A percentile compares a stretch with the other conserved stretches of the same genome.
Evolutionary conservation across 2,888 invertebrate species (phyloP).

Genomic region (Quadriops clusia): DNA sequence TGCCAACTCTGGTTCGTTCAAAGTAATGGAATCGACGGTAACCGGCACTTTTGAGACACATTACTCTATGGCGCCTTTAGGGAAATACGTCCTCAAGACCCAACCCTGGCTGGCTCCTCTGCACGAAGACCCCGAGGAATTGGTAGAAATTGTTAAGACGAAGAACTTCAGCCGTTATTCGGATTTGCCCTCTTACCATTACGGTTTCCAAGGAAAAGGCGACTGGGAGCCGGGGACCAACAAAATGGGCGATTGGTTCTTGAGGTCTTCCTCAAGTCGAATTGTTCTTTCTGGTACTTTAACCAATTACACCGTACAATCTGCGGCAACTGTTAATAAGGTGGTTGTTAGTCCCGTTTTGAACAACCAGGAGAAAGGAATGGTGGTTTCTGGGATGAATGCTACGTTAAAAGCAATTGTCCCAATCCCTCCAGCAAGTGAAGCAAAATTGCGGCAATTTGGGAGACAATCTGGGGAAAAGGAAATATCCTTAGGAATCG

Average conservation of each 20-base stretch:
- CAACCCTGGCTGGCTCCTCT: slow-evolving; percentile 42
- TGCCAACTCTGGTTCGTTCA: slow-evolving; percentile 46
- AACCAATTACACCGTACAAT: slow-evolving; percentile 50
- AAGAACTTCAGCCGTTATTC: slow-evolving; percentile 53
- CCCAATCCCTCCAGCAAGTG: no score
- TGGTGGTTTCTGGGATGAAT: slow-evolving; percentile 48
- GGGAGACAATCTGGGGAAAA: no score
- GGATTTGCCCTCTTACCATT: slow-evolving; percentile 51
- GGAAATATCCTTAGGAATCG: no score
- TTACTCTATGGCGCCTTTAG: slow-evolving; percentile 53
- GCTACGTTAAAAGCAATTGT: no score
- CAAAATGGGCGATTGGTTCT: slow-evolving; percentile 31
- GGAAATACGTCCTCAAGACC: slow-evolving; percentile 42
- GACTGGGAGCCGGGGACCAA: slow-evolving; percentile 27
- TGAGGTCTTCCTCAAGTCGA: slow-evolving; percentile 45
- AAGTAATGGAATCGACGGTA: slow-evolving; percentile 59
- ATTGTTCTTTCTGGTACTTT: slow-evolving; percentile 44
- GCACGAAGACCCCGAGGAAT: slow-evolving; percentile 35
- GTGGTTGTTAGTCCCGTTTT: slow-evolving; percentile 48
- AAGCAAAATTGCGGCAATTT: no score
- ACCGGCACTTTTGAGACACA: slow-evolving; percentile 59
- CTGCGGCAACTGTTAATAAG: slow-evolving; percentile 50
- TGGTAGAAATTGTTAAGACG: slow-evolving; percentile 52
- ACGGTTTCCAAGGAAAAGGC: slow-evolving; percentile 44
- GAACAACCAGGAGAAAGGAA: slow-evolving; percentile 44